These are phyloP conservation scores for Pilophorus perplexus DNA, from an alignment of 2,888 invertebrate species.

Conservation along the genomic window DNA sequence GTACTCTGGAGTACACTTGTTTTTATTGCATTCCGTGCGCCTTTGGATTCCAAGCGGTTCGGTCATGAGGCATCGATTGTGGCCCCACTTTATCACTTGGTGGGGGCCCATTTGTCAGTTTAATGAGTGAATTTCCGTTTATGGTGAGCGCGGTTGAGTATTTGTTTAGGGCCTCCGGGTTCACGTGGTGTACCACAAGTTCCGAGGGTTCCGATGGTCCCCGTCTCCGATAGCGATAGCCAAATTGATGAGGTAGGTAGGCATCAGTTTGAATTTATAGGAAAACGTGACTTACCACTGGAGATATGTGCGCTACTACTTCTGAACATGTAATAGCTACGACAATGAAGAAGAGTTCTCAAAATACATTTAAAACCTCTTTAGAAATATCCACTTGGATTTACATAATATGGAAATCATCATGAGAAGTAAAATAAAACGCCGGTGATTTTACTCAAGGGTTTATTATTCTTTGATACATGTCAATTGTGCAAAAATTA, in stretches of 20 bases:
- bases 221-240: slow-evolving; percentile 13
- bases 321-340: no score
- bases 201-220: slow-evolving; percentile 4
- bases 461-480: no score
- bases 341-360: no score
- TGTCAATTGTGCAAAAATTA: no score
- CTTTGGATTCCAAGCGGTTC: neutral
- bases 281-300: slow-evolving; percentile 13
- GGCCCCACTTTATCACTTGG: slow-evolving; percentile 37
- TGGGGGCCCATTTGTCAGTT: slow-evolving; percentile 37
- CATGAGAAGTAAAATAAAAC: no score
- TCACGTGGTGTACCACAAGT: slow-evolving; percentile 18
- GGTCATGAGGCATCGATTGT: slow-evolving; percentile 40
- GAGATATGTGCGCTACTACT: no score
- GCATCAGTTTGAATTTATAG: slow-evolving; percentile 16
- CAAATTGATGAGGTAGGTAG: slow-evolving; percentile 23
- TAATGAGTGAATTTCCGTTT: slow-evolving; percentile 42
- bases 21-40: slow-evolving; percentile 37
- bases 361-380: no score
- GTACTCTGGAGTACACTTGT: slow-evolving; percentile 23
- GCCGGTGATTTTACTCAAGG: no score
- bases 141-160: slow-evolving; percentile 27
- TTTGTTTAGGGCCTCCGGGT: slow-evolving; percentile 34
- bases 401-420: no score
- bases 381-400: no score